Evolutionary conservation across 2,888 invertebrate species (phyloP), one percentile per base, ranked within the genome.

Genomic region (Anorthoa munda): DNA sequence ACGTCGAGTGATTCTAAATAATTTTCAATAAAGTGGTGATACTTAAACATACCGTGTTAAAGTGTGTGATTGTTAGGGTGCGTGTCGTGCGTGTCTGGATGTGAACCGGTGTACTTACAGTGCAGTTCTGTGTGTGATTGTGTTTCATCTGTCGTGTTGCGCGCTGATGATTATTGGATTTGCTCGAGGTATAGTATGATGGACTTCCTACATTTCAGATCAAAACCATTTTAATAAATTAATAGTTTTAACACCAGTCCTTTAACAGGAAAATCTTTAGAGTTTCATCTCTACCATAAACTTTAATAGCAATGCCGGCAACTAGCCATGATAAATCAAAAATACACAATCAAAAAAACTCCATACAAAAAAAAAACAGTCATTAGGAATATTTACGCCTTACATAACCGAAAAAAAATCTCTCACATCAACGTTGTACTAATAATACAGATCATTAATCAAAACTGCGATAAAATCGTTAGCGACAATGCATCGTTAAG

Each of bases 401-500:
- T 23, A 73, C 67, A 58, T 23, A 74, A 60, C 66, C 73, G 51
- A 72, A 81, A 72, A 79, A 75, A 69, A 77, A 72, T 75, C 69
- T 76, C 70, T 53, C 82, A 75, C 74, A 74, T 83, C 66, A 79
- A 60, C 65, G 70, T 80, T 82, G 64, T 76, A 75, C 60, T 72
- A 80, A 77, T 76, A 82, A 76, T 79, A 64, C 66, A 71, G 74
- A 84, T 81, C 84, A 84, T 86, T 76, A 86, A 86, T 86, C 87
- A 86, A 65, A 66, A 26, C 23, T 65, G 51, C 60, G 85, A 86
- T 86, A 86, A 78, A 56, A 86, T 86, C 86, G 75, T 82, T 76
- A 86, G 60, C 61, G 77, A 86, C 86, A 85, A 86, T 86, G 80
- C 77, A 77, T 86, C 86, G 81, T 86, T 86, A 86, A 76, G 77